These are phyloP conservation scores for Aphaenogaster rudis DNA, from an alignment of 1,140 invertebrate genomes.

Conservation along the genomic window DNA sequence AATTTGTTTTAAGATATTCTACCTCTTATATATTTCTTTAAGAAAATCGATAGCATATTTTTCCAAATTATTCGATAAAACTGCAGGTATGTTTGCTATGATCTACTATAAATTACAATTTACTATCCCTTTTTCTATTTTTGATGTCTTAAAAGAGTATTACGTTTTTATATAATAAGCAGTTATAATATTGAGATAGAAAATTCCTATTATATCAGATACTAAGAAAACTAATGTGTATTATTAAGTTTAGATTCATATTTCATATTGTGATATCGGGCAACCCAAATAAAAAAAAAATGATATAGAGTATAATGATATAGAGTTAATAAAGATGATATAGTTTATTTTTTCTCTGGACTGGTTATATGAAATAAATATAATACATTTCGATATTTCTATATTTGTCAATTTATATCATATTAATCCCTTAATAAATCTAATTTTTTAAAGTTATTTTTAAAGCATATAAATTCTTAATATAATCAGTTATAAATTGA, in stretches of 20 bases:
- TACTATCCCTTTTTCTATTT: background rate
- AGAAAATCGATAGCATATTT: background rate
- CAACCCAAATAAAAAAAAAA: background rate
- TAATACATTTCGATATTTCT: conserved; percentile 36
- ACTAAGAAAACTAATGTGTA: background rate
- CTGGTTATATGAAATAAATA: conserved; percentile 72
- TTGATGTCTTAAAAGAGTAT: background rate
- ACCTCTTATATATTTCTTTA: conserved; percentile 8
- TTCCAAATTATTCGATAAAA: background rate
- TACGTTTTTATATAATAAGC: background rate
- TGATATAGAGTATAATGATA: too few species aligned
- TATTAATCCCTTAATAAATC: conserved; percentile 48
- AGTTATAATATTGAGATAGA: conserved; percentile 4
- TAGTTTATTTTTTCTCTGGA: conserved; percentile 72
- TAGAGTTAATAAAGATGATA: conserved; percentile 65
- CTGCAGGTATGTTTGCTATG: background rate
- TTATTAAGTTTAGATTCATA: conserved; percentile 27
- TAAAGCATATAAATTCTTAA: background rate
- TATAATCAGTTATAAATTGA: conserved; percentile 27
- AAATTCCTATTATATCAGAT: background rate
- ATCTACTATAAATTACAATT: background rate
- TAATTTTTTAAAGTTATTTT: conserved; percentile 28
- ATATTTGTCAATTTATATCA: conserved; percentile 44
- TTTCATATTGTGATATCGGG: conserved; percentile 14
- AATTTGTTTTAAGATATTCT: conserved; percentile 65